Evolutionary conservation across 1,140 invertebrate species (phyloP).

Genomic region (Magallana angulata): DNA sequence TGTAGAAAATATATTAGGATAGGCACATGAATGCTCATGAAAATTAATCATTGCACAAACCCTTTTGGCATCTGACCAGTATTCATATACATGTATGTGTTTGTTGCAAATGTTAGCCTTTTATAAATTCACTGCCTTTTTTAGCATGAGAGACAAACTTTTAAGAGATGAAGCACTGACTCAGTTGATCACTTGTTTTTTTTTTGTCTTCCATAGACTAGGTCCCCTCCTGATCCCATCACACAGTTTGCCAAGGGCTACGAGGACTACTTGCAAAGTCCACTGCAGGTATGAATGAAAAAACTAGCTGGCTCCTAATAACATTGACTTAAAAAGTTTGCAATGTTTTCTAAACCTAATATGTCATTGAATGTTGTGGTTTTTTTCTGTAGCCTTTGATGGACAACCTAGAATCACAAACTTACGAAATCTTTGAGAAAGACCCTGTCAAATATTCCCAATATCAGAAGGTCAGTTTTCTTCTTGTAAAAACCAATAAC

Average conservation of each 20-base stretch:
- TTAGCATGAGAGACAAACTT: no score
- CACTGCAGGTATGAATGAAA: conserved; percentile 77
- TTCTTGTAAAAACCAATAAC: not conserved
- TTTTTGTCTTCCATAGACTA: conserved; percentile 66
- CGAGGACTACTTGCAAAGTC: conserved; percentile 92
- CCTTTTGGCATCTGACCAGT: no score
- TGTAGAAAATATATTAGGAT: no score
- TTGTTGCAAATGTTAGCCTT: no score
- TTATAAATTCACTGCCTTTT: no score
- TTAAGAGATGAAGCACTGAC: no score
- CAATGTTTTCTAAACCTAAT: not conserved
- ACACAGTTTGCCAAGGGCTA: conserved; percentile 86
- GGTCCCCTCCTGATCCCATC: conserved; percentile 82
- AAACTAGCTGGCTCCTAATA: not conserved
- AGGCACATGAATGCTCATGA: no score
- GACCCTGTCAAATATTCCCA: conserved; percentile 97
- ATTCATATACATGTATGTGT: no score
- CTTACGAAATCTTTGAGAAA: conserved; percentile 99
- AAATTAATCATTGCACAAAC: no score
- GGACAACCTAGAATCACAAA: conserved; percentile 96
- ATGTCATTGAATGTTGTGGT: not conserved
- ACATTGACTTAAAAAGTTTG: not conserved
- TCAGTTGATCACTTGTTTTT: not conserved
- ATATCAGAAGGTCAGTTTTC: conserved; percentile 87
- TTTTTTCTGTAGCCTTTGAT: conserved; percentile 88